phyloP scores from a whole-genome alignment of 2,888 invertebrate genomes.

The Mythimna loreyi region DNA sequence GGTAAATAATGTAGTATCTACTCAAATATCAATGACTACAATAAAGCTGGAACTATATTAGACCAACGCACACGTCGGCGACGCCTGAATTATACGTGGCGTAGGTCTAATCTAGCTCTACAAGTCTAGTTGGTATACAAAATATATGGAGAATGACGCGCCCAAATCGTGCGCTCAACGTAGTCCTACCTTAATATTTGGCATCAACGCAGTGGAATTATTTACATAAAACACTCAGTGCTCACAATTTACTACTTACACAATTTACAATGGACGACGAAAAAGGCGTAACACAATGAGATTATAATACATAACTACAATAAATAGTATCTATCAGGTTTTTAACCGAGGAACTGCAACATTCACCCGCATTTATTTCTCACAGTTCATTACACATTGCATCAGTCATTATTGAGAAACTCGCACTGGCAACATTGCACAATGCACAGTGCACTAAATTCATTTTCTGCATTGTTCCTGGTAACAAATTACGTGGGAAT shows the following conservation, averaged over 20 bases:
- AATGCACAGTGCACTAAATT: conserved; percentile 51
- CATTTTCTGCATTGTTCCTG: conserved; percentile 48
- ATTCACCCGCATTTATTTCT: conserved; percentile 63
- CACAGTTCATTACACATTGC: conserved; percentile 61
- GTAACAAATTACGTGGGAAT: conserved; percentile 62
- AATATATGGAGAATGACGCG: no score
- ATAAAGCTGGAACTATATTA: not conserved
- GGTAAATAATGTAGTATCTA: conserved; percentile 39
- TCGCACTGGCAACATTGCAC: conserved; percentile 56
- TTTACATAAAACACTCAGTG: conserved; percentile 63
- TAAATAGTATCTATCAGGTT: conserved; percentile 66
- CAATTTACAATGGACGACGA: conserved; percentile 65
- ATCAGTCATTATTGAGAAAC: conserved; percentile 57
- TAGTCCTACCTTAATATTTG: conserved; percentile 49
- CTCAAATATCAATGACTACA: conserved; percentile 48
- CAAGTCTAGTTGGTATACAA: no score
- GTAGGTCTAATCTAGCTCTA: no score
- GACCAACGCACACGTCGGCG: no score
- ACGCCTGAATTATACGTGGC: no score
- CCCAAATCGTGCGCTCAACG: no score
- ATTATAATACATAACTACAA: conserved; percentile 60
- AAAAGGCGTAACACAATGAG: conserved; percentile 62
- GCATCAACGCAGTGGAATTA: conserved; percentile 62
- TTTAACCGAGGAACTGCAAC: conserved; percentile 68
- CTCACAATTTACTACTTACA: conserved; percentile 57